Evolutionary conservation across 2,888 invertebrate genomes (phyloP).

Genomic region (Polietes domitor): DNA sequence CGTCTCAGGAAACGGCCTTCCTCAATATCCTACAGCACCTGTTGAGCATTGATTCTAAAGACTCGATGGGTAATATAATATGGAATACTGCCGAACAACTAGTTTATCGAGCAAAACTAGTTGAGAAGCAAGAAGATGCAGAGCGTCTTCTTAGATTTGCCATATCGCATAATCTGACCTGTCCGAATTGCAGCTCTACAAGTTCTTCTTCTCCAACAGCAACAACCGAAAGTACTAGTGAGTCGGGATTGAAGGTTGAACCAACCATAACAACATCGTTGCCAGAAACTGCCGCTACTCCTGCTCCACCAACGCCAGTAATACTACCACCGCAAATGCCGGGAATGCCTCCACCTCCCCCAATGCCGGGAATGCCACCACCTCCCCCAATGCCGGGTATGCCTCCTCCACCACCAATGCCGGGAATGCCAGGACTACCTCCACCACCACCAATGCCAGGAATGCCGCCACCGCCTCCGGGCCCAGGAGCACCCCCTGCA

Average conservation of each 20-base stretch:
- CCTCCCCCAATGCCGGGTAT: background rate
- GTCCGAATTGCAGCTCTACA: slow-evolving; percentile 83
- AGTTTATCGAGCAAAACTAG: slow-evolving; percentile 92
- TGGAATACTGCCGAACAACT: slow-evolving; percentile 97
- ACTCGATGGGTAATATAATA: slow-evolving; percentile 92
- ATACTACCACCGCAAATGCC: slow-evolving; percentile 63
- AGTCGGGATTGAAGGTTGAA: too few relatives aligned
- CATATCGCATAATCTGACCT: slow-evolving; percentile 85
- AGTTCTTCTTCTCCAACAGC: background rate
- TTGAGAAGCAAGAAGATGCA: slow-evolving; percentile 93
- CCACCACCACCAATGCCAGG: slow-evolving; percentile 75
- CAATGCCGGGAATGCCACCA: background rate
- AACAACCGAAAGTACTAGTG: slow-evolving; percentile 40
- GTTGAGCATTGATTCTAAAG: slow-evolving; percentile 92
- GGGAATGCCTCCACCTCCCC: slow-evolving; percentile 78
- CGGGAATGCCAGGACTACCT: slow-evolving; percentile 5
- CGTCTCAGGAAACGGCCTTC: slow-evolving; percentile 96
- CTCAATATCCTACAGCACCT: slow-evolving; percentile 95
- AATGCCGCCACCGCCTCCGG: slow-evolving; percentile 77
- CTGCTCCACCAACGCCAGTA: slow-evolving; percentile 69
- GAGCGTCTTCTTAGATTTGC: slow-evolving; percentile 89
- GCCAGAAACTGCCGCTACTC: slow-evolving; percentile 5
- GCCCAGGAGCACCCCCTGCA: slow-evolving; percentile 74
- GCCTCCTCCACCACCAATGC: slow-evolving; percentile 8
- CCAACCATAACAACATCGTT: slow-evolving; percentile 67